Conservation (phyloP, 1,140 invertebrate genomes). For the Drosophila takahashii region DNA sequence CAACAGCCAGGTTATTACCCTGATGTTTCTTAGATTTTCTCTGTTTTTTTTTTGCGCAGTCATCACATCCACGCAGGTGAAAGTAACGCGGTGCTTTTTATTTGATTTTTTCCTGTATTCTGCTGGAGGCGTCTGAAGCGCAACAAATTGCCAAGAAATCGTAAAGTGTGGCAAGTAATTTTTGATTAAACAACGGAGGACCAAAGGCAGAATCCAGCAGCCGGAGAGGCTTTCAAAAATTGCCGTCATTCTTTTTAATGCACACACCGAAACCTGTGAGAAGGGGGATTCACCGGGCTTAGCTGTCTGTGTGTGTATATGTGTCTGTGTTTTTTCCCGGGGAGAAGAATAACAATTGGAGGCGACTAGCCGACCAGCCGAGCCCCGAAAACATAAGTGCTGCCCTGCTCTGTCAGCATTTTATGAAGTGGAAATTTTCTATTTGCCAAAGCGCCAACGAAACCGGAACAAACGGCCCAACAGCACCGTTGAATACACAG, state of each 20-base stretch:
- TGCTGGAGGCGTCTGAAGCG: conserved; percentile 34
- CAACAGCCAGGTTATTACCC: conserved; percentile 30
- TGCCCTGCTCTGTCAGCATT: conserved; percentile 71
- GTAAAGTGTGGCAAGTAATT: conserved; percentile 77
- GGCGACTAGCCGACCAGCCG: conserved; percentile 36
- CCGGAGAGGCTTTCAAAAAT: conserved; percentile 59
- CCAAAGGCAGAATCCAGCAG: conserved; percentile 8
- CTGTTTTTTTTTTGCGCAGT: conserved; percentile 35
- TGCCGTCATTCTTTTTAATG: conserved; percentile 82
- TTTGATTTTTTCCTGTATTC: conserved; percentile 59
- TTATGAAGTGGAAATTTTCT: conserved; percentile 80
- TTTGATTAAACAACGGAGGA: conserved; percentile 73
- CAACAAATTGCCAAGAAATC: conserved; percentile 79
- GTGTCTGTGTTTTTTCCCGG: neutral
- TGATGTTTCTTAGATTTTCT: conserved; percentile 33
- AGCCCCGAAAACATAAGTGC: conserved; percentile 68
- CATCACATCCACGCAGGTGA: conserved; percentile 62
- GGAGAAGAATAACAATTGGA: conserved; percentile 44
- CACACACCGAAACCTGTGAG: conserved; percentile 28
- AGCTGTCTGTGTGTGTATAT: neutral
- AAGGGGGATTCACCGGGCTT: conserved; percentile 1
- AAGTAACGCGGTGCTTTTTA: conserved; percentile 65
- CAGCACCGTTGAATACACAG: conserved; percentile 24
- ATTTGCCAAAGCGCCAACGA: conserved; percentile 74
- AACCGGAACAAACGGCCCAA: conserved; percentile 73